A percentile compares a stretch with the other conserved stretches of the same genome.
Evolutionary conservation across 2,888 invertebrate genomes (phyloP).

Genomic region (Epirrhoe alternata): DNA sequence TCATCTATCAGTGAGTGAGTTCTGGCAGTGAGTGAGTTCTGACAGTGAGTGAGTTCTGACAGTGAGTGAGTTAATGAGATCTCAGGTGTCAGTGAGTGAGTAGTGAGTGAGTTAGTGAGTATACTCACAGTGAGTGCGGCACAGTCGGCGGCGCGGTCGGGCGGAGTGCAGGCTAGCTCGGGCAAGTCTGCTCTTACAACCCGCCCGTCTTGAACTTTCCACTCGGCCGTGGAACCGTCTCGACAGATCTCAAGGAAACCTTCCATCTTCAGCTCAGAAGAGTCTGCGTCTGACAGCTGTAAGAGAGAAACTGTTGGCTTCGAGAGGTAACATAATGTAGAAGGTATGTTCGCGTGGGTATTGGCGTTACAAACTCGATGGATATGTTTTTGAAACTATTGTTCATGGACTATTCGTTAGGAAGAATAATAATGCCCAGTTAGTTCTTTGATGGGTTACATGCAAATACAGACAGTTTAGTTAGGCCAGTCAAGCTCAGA

Average conservation of each 20-base stretch:
- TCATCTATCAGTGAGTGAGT: neutral
- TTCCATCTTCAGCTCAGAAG: slow-evolving; percentile 53
- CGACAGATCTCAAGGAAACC: slow-evolving; percentile 85
- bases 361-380: too few species aligned
- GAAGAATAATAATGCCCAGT: too few species aligned
- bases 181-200: slow-evolving; percentile 82
- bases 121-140: slow-evolving; percentile 63
- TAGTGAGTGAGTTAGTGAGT: neutral
- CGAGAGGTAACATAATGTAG: neutral
- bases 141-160: slow-evolving; percentile 68
- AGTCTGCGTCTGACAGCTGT: slow-evolving; percentile 61
- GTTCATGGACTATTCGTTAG: too few species aligned
- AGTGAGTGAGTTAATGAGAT: neutral
- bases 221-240: slow-evolving; percentile 86
- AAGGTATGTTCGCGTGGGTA: too few species aligned
- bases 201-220: slow-evolving; percentile 83
- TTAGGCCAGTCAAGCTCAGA: too few species aligned
- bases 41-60: neutral
- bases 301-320: neutral
- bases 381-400: too few species aligned
- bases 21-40: neutral
- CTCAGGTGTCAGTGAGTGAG: neutral
- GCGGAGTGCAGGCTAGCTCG: slow-evolving; percentile 86
- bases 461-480: too few species aligned
- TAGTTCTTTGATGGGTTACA: too few species aligned